These are phyloP conservation scores for Cuculus canorus DNA, from an alignment of 2,797 vertebrate species.

Conservation along the genomic window DNA sequence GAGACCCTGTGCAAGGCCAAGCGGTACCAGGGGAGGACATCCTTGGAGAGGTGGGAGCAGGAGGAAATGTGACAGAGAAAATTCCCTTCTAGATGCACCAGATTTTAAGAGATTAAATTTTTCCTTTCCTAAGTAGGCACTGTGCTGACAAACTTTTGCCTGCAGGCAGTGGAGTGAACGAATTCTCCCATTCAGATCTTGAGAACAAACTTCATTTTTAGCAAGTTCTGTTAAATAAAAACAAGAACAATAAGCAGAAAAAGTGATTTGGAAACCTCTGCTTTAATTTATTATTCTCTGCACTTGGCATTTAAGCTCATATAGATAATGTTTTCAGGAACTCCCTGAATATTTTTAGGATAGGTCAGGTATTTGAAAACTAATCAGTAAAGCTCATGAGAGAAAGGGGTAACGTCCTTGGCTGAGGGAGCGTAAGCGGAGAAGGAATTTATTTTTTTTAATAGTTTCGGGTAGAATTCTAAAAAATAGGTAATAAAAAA, in stretches of 20 bases:
- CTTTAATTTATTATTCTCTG: constrained; percentile 20
- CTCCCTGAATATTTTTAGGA: constrained; percentile 33
- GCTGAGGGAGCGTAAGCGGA: background rate
- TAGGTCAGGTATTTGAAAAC: constrained; percentile 31
- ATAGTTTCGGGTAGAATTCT: background rate
- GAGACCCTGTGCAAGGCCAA: background rate
- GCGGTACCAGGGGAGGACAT: background rate
- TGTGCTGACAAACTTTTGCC: background rate
- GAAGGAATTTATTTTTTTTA: background rate
- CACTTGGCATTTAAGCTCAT: background rate
- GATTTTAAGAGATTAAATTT: background rate
- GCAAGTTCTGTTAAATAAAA: background rate
- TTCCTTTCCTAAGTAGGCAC: background rate
- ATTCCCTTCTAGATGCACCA: background rate
- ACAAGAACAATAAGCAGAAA: background rate
- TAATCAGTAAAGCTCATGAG: background rate
- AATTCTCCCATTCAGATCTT: background rate
- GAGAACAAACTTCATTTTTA: background rate
- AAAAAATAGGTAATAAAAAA: constrained; percentile 2
- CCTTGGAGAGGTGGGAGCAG: background rate
- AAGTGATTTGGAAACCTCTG: background rate
- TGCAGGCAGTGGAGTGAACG: background rate
- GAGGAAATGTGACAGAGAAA: background rate
- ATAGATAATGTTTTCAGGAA: constrained; percentile 16
- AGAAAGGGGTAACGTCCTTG: background rate